Evolutionary conservation across 2,113 vertebrate species (phyloP).

Genomic region (Pseudonaja textilis): DNA sequence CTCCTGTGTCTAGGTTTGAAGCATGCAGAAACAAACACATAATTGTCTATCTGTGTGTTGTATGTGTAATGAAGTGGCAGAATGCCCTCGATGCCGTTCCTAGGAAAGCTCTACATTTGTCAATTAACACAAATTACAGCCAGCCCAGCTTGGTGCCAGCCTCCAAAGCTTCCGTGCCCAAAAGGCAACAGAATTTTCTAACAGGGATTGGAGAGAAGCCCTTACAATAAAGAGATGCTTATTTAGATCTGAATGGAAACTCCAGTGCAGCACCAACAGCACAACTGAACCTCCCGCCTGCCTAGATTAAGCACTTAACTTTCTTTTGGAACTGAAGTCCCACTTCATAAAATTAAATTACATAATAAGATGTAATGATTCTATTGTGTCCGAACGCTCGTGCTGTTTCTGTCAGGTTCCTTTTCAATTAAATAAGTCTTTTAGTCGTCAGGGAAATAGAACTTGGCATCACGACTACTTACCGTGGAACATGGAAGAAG

Average conservation of each 20-base stretch:
- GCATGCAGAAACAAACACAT: not conserved
- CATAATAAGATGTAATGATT: not conserved
- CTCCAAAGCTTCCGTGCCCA: not conserved
- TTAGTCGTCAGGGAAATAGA: not conserved
- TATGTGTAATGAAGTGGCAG: not conserved
- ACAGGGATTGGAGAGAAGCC: not conserved
- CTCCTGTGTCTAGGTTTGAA: not conserved
- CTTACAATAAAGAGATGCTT: not conserved
- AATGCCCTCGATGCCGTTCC: not conserved
- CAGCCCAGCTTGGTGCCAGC: not conserved
- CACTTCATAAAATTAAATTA: not conserved
- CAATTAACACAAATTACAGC: slow-evolving; percentile 11
- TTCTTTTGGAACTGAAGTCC: not conserved
- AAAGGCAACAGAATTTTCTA: not conserved
- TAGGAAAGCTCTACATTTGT: slow-evolving; percentile 7
- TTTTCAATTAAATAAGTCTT: not conserved
- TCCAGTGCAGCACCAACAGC: no score
- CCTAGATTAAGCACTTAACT: not conserved
- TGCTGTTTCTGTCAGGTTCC: not conserved
- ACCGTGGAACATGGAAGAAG: not conserved
- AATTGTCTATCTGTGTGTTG: not conserved
- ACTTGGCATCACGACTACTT: not conserved
- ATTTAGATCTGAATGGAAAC: not conserved
- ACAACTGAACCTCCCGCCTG: not conserved
- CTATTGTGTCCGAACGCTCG: not conserved